Percentiles rank a stretch among this genome's conserved stretches.
phyloP scores from a whole-genome alignment of 2,888 invertebrate genomes.

The Caenorhabditis sp. region DNA sequence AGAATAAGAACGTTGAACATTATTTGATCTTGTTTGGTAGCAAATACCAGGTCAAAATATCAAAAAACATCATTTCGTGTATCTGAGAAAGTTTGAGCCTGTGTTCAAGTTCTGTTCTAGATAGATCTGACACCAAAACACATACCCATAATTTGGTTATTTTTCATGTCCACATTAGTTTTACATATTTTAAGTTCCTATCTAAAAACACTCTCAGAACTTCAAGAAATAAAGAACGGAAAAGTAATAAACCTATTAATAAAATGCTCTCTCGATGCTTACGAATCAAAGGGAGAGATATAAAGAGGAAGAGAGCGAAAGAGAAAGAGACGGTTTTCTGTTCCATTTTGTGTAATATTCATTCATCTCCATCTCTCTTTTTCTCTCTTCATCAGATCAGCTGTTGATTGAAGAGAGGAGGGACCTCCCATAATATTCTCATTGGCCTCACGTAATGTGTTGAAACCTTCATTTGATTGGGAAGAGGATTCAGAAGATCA shows the following conservation, averaged over 20 bases:
- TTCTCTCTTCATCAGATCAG: neutral
- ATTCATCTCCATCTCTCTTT: neutral
- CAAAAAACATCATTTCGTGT: neutral
- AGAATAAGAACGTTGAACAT: neutral
- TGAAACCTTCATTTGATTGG: neutral
- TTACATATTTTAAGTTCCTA: neutral
- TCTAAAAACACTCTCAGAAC: neutral
- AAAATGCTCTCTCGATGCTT: neutral
- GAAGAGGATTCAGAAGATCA: no score
- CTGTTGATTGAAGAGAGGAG: neutral
- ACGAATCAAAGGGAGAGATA: neutral
- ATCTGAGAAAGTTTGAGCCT: neutral
- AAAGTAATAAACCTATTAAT: conserved; percentile 1
- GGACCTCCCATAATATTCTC: conserved; percentile 2
- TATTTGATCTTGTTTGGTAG: conserved; percentile 4
- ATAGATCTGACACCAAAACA: no score
- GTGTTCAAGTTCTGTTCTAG: no score
- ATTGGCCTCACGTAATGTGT: neutral
- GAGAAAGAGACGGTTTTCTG: conserved; percentile 7
- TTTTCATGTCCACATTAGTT: no score
- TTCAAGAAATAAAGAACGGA: neutral
- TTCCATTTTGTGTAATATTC: conserved; percentile 14
- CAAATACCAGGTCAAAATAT: neutral
- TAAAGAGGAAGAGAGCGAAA: neutral
- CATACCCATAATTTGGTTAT: no score